Percentiles rank a stretch among this genome's conserved stretches.
Evolutionary conservation across 2,113 vertebrate genomes (phyloP).

Genomic region (Taurulus bubalis): DNA sequence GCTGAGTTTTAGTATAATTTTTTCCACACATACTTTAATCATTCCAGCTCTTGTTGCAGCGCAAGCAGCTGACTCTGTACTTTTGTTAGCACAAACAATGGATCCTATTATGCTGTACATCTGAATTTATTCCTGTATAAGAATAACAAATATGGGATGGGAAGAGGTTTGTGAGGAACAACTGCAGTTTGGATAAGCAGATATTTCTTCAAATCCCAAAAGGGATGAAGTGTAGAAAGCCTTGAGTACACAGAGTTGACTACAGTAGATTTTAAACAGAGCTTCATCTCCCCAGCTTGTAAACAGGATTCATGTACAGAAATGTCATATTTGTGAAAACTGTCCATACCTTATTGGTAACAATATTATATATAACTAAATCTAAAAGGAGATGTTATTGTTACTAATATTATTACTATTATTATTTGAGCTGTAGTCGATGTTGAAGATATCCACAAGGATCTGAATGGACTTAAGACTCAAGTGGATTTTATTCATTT

Average conservation of each 20-base stretch:
- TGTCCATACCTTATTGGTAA: too few species aligned
- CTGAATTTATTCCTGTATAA: constrained; percentile 29
- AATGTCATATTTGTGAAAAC: neutral
- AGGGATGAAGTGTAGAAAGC: neutral
- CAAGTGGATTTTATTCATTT: neutral
- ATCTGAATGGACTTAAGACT: neutral
- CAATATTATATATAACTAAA: neutral
- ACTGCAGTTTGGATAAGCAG: neutral
- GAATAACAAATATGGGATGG: constrained; percentile 7
- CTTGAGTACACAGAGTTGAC: neutral
- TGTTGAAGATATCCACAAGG: neutral
- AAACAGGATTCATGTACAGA: neutral
- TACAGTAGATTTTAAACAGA: neutral
- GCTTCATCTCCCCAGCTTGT: neutral
- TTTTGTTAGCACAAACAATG: constrained; percentile 52
- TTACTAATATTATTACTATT: neutral
- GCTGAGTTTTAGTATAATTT: constrained; percentile 10
- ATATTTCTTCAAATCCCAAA: neutral
- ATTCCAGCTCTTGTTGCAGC: constrained; percentile 35
- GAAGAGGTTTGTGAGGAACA: constrained; percentile 11
- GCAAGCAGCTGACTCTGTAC: constrained; percentile 49
- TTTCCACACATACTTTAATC: constrained; percentile 26
- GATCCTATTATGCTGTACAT: constrained; percentile 55
- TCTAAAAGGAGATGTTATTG: neutral
- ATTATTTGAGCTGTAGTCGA: neutral